These are phyloP conservation scores for Drosophila lini DNA, from an alignment of 1,140 invertebrate genomes.

Conservation along the genomic window DNA sequence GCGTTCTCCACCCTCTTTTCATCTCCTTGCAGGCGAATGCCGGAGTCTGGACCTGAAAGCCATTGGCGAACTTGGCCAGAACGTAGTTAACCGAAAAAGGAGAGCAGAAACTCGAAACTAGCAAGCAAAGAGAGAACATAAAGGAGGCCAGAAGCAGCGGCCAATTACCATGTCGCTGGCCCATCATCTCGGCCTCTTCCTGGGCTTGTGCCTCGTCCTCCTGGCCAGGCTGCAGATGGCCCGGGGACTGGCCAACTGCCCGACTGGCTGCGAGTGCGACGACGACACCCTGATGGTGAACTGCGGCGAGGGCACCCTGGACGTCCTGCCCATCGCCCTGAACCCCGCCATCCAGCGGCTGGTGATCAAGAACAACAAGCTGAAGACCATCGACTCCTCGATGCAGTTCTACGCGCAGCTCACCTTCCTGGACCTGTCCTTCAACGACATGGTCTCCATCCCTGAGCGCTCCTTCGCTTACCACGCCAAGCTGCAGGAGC, in stretches of 20 bases:
- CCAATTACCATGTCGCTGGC: slow-evolving; percentile 76
- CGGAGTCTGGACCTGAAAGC: slow-evolving; percentile 71
- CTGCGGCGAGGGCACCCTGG: slow-evolving; percentile 92
- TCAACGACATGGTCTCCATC: slow-evolving; percentile 92
- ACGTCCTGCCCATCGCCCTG: slow-evolving; percentile 95
- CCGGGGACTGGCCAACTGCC: slow-evolving; percentile 87
- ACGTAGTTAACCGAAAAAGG: slow-evolving; percentile 65
- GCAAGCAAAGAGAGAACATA: slow-evolving; percentile 19
- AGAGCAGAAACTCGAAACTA: slow-evolving; percentile 24
- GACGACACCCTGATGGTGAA: slow-evolving; percentile 94
- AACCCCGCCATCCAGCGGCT: slow-evolving; percentile 94
- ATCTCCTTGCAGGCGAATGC: slow-evolving; percentile 70
- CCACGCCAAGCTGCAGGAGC: slow-evolving; percentile 91
- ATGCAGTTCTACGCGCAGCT: slow-evolving; percentile 94
- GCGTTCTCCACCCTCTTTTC: slow-evolving; percentile 25
- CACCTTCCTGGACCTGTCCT: slow-evolving; percentile 92
- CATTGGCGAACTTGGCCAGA: slow-evolving; percentile 82
- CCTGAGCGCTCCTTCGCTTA: slow-evolving; percentile 91
- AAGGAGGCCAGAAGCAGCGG: slow-evolving; percentile 61
- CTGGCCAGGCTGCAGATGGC: slow-evolving; percentile 31
- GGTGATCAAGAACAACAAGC: slow-evolving; percentile 92
- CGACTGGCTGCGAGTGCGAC: slow-evolving; percentile 92
- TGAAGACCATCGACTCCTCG: slow-evolving; percentile 93
- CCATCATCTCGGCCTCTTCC: slow-evolving; percentile 25
- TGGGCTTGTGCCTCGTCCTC: slow-evolving; percentile 17